These are phyloP conservation scores for Brienomyrus longianalis DNA, from an alignment of 2,113 vertebrate genomes.

Conservation along the genomic window DNA sequence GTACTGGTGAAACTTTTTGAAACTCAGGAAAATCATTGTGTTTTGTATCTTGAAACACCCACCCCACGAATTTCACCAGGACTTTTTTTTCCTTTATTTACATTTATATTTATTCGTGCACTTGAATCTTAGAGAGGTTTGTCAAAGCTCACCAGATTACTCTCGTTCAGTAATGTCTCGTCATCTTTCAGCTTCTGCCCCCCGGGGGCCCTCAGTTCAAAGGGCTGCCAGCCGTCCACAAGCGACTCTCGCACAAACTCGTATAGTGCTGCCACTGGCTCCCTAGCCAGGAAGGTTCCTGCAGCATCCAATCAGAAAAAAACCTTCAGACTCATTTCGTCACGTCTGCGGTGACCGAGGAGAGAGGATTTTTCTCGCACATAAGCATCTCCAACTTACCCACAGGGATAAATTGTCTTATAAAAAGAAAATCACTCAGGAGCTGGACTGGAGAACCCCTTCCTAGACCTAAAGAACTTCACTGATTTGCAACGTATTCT, in stretches of 20 bases:
- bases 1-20: background rate
- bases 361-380: background rate
- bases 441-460: background rate
- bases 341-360: background rate
- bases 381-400: too few species aligned
- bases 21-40: background rate
- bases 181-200: constrained; percentile 78
- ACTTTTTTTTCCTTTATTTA: background rate
- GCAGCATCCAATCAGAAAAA: background rate
- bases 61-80: background rate
- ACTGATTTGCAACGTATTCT: background rate
- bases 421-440: background rate
- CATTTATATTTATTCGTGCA: background rate
- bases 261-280: constrained; percentile 66
- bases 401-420: background rate
- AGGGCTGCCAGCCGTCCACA: constrained; percentile 83
- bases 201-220: constrained; percentile 77
- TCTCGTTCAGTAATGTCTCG: constrained; percentile 72
- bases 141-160: constrained; percentile 75
- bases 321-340: background rate
- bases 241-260: constrained; percentile 74
- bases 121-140: background rate
- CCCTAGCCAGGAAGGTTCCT: constrained; percentile 88
- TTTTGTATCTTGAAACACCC: background rate
- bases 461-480: background rate